These are phyloP conservation scores for Trematomus bernacchii DNA, from an alignment of 2,797 vertebrate genomes.

Conservation along the genomic window DNA sequence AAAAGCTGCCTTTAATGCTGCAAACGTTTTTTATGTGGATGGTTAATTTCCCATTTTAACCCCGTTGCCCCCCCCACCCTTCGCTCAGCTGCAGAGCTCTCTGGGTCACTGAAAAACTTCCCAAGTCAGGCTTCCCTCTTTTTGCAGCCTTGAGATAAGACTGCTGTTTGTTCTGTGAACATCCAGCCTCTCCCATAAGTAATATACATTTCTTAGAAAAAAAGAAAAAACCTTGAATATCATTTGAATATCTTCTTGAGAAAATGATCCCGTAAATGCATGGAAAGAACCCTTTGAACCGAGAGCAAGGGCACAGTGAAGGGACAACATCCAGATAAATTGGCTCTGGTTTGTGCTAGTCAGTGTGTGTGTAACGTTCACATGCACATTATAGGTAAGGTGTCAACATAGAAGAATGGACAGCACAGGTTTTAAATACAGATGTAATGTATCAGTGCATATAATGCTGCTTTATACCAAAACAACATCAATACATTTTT, in stretches of 20 bases:
- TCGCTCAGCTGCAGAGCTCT: conserved; percentile 28
- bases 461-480: background rate
- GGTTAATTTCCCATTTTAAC: conserved; percentile 52
- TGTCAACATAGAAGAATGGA: conserved; percentile 1
- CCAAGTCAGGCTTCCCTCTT: conserved; percentile 48
- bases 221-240: conserved; percentile 39
- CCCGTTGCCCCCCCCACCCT: conserved; percentile 19
- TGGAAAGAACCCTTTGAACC: conserved; percentile 28
- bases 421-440: background rate
- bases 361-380: conserved; percentile 23
- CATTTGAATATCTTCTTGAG: conserved; percentile 57
- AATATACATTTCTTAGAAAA: conserved; percentile 33
- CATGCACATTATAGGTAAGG: background rate
- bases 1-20: conserved; percentile 4
- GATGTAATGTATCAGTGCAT: background rate
- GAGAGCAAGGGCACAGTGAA: conserved; percentile 39
- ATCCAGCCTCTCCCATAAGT: conserved; percentile 37
- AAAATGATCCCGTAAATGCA: conserved; percentile 56
- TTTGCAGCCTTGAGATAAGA: conserved; percentile 66
- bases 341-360: conserved; percentile 37
- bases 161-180: conserved; percentile 22
- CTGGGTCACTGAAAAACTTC: conserved; percentile 35
- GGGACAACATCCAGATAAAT: conserved; percentile 46
- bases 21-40: conserved; percentile 7
- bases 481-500: background rate